Evolutionary conservation across 2,888 invertebrate genomes (phyloP), one percentile per base, ranked within the genome.

Genomic region (Netelia virgata): DNA sequence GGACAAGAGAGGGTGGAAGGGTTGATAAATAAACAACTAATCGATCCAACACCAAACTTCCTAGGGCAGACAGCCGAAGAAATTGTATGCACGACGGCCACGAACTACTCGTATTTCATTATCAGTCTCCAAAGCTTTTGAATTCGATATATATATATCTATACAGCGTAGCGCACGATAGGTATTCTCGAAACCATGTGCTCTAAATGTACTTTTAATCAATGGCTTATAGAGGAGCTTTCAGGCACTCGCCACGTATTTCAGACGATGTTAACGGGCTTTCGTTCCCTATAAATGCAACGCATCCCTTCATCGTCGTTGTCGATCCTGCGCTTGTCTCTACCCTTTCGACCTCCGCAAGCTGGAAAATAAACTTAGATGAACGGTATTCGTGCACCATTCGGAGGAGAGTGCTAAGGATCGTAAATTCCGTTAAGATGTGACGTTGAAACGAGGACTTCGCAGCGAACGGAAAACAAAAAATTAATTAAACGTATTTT

Each of bases 171-270:
- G 55, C 23, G 23, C 20, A 23, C 23, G 41, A 53, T 18, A 64
- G 36, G 74, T 2, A 69, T 36, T 41, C 41, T 23, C 28, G 53
- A 61, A 53, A 66, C 68, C 80, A 80, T 84, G 84, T 84, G 81
- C 84, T 59, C 77, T 74, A 77, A 86, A 87, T 86, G 86, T 87
- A 87, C 84, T 86, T 86, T 86, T 86, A 86, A 87, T 87, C 87
- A 86, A 87, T 86, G 83, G 86, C 86, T 87, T 84, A 87, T 83
- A 77, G 86, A 80, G 79, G 81, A 84, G 84, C 85, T 84, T 84
- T 85, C 79, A 87, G 82, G 81, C 77, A 75, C 81, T 77, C 84
- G 77, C 79, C 82, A 80, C 83, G 76, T 84, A 86, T 86, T 84
- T 82, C 74, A 83, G 77, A 82, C 73, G 69, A 79, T 76, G 79